These are phyloP conservation scores for Meloidogyne exigua DNA, from an alignment of 1,140 invertebrate genomes.

Conservation along the genomic window DNA sequence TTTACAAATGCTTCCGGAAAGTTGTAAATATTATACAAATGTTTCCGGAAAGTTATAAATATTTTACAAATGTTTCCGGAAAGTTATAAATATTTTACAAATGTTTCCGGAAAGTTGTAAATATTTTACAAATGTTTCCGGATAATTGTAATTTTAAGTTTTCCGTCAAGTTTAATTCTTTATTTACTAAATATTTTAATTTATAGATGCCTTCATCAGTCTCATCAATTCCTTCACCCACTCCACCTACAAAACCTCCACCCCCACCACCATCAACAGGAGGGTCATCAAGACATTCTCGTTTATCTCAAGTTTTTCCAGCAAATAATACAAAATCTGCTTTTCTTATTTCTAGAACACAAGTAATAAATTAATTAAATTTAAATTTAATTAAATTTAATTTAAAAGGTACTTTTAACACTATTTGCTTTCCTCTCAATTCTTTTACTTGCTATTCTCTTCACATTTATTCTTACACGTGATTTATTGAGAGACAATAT, in stretches of 20 bases:
- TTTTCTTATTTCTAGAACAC: background rate
- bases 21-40: no score
- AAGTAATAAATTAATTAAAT: background rate
- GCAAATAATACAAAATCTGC: background rate
- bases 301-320: background rate
- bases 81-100: no score
- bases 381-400: background rate
- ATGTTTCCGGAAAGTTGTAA: background rate
- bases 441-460: conserved; percentile 17
- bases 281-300: background rate
- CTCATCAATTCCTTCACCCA: background rate
- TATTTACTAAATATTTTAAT: background rate
- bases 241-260: background rate
- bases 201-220: conserved; percentile 4
- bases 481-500: background rate
- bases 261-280: background rate
- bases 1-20: background rate
- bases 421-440: conserved; percentile 10
- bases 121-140: no score
- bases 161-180: background rate
- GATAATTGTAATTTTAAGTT: background rate
- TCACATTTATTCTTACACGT: conserved; percentile 21
- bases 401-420: conserved; percentile 9
- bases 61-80: background rate
- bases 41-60: background rate